Conservation (phyloP, 2,113 vertebrate genomes). For the Peromyscus maniculatus region DNA sequence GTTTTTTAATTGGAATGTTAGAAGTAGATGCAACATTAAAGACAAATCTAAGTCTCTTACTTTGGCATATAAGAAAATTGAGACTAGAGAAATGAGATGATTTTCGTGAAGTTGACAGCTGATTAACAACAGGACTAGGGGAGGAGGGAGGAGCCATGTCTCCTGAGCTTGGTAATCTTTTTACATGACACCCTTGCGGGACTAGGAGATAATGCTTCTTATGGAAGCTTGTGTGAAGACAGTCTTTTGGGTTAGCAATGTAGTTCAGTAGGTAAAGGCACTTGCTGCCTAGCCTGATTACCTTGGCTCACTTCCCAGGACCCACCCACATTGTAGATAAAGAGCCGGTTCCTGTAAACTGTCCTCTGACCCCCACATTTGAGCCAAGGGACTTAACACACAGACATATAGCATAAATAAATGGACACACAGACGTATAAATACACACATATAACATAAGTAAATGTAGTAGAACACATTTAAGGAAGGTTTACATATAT, state of each 20-base stretch:
- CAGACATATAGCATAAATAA: background rate
- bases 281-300: background rate
- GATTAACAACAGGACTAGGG: background rate
- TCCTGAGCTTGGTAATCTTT: constrained; percentile 13
- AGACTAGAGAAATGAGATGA: constrained; percentile 5
- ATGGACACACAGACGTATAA: background rate
- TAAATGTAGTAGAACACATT: background rate
- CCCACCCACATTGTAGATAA: background rate
- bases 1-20: constrained; percentile 34
- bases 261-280: background rate
- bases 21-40: constrained; percentile 3
- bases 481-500: background rate
- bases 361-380: background rate
- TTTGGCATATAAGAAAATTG: background rate
- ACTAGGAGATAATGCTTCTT: background rate
- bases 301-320: background rate
- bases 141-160: background rate
- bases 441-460: background rate
- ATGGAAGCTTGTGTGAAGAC: constrained; percentile 18
- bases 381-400: background rate
- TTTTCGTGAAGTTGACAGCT: background rate
- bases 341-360: background rate
- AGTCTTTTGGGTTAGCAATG: background rate
- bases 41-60: constrained; percentile 3
- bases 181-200: constrained; percentile 7